A percentile compares a stretch with the other conserved stretches of the same genome.
These are phyloP conservation scores for Glossophaga mutica DNA, from an alignment of 2,797 vertebrate species.

Conservation along the genomic window DNA sequence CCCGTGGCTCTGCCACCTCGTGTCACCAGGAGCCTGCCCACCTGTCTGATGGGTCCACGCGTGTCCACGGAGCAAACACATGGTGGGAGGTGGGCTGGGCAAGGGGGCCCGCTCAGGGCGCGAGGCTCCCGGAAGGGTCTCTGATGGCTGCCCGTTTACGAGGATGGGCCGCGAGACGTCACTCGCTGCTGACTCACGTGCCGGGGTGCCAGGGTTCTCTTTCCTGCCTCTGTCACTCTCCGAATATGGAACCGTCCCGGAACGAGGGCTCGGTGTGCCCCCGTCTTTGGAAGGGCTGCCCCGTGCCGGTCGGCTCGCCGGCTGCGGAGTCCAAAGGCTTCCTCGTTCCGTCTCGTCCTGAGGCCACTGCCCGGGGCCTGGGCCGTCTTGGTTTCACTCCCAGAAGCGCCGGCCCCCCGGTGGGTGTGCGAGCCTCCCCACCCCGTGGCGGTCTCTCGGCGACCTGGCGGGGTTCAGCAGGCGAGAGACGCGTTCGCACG, in stretches of 20 bases:
- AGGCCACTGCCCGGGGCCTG: rapidly evolving
- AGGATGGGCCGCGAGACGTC: rapidly evolving
- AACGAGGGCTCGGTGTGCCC: rapidly evolving
- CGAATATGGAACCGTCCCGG: not conserved
- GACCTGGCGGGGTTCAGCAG: not conserved
- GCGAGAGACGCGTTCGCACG: rapidly evolving
- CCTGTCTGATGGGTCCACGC: not conserved
- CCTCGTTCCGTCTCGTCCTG: not conserved
- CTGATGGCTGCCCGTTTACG: rapidly evolving
- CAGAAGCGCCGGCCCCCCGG: not conserved
- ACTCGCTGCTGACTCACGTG: rapidly evolving
- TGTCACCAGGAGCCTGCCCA: too few species aligned
- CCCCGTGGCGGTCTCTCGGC: rapidly evolving
- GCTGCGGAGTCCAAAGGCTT: not conserved
- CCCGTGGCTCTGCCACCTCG: rapidly evolving
- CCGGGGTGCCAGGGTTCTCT: too few species aligned
- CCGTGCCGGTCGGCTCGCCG: rapidly evolving
- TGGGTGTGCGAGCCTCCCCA: rapidly evolving
- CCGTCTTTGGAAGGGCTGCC: not conserved
- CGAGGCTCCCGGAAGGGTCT: not conserved
- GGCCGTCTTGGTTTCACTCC: not conserved
- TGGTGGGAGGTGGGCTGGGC: not conserved
- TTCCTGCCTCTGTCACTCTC: not conserved
- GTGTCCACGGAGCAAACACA: rapidly evolving
- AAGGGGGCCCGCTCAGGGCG: not conserved